Percentiles rank a stretch among this genome's conserved stretches.
Evolutionary conservation across 2,113 vertebrate species (phyloP).

Genomic region (Alligator mississippiensis): DNA sequence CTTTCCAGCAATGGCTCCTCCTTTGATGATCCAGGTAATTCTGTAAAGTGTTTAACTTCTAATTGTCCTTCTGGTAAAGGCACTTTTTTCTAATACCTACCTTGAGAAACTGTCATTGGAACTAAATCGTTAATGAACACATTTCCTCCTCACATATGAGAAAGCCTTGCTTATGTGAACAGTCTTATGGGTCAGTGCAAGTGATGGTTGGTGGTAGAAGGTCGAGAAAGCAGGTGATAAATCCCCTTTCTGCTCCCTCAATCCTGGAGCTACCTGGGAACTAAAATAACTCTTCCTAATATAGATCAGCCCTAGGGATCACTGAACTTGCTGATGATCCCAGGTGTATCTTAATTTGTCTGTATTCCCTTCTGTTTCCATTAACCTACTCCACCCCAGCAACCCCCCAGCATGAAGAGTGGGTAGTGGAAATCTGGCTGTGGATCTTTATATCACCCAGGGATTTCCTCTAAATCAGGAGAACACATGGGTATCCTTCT

Average conservation of each 20-base stretch:
- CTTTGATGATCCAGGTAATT: background rate
- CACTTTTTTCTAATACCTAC: background rate
- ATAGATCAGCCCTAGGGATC: too few species aligned
- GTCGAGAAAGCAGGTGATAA: accelerated
- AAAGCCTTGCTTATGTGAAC: background rate
- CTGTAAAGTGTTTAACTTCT: background rate
- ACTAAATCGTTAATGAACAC: background rate
- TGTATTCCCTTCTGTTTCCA: too few species aligned
- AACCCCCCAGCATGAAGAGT: too few species aligned
- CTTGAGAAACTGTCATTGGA: background rate
- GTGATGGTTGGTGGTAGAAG: background rate
- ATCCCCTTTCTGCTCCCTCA: background rate
- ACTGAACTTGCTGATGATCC: too few species aligned
- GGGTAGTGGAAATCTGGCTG: too few species aligned
- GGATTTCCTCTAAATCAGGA: too few species aligned
- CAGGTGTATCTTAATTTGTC: too few species aligned
- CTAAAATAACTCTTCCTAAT: too few species aligned
- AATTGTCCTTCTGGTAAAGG: background rate
- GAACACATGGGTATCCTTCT: too few species aligned
- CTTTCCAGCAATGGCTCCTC: background rate
- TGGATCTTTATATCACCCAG: too few species aligned
- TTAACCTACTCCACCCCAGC: too few species aligned
- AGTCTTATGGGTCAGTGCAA: background rate
- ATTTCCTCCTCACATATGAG: background rate
- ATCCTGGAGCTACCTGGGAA: background rate